Conservation (phyloP, 2,113 vertebrate genomes). For the Limnothrissa miodon region DNA sequence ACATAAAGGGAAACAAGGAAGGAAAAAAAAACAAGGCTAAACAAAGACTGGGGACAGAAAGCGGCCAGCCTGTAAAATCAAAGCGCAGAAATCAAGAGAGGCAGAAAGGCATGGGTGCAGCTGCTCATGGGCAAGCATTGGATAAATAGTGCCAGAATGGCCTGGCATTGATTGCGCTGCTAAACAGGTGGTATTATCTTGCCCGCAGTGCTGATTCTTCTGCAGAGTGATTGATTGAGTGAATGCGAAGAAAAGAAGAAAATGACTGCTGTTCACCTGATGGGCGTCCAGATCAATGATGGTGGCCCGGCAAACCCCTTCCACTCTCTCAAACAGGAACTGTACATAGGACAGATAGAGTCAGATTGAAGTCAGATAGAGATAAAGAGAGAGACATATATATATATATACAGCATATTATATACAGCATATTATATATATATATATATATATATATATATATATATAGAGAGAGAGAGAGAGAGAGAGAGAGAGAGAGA, state of each 20-base stretch:
- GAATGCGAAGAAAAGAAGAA: slow-evolving; percentile 33
- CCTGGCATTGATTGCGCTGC: slow-evolving; percentile 27
- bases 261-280: slow-evolving; percentile 79
- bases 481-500: not conserved
- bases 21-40: not conserved
- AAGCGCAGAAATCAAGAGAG: not conserved
- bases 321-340: slow-evolving; percentile 94
- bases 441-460: too few species aligned
- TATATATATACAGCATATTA: too few species aligned
- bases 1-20: not conserved
- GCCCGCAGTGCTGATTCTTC: slow-evolving; percentile 33
- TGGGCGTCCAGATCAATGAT: slow-evolving; percentile 97
- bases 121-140: not conserved
- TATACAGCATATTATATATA: too few species aligned
- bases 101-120: not conserved
- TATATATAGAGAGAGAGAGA: not conserved
- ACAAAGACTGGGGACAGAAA: not conserved
- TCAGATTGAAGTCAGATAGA: not conserved
- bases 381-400: not conserved
- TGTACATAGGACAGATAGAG: slow-evolving; percentile 52
- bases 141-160: not conserved
- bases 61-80: not conserved
- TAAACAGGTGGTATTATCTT: slow-evolving; percentile 43
- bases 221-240: slow-evolving; percentile 27
- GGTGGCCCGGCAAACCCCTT: slow-evolving; percentile 85